These are phyloP conservation scores for Tychaedon coryphoeus DNA, from an alignment of 2,113 vertebrate genomes.

Conservation along the genomic window DNA sequence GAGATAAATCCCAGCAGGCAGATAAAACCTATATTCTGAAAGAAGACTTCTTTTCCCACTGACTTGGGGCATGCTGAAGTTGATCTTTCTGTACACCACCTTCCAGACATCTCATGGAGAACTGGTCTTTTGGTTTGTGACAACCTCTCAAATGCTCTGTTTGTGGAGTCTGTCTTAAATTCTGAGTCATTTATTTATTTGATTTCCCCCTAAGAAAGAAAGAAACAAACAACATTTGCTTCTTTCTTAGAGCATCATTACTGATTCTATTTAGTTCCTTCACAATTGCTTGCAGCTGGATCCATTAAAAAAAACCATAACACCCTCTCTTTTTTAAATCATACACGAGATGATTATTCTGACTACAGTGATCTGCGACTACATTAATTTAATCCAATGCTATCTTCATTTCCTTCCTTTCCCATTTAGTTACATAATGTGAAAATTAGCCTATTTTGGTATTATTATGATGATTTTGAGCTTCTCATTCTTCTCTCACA, in stretches of 20 bases:
- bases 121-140: neutral
- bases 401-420: conserved; percentile 88
- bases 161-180: neutral
- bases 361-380: conserved; percentile 83
- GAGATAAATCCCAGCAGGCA: neutral
- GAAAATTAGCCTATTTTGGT: conserved; percentile 84
- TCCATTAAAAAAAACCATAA: conserved; percentile 74
- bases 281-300: conserved; percentile 91
- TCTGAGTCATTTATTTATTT: neutral
- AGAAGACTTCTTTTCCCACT: neutral
- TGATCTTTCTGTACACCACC: neutral
- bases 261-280: conserved; percentile 68
- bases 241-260: conserved; percentile 32
- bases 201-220: conserved; percentile 44
- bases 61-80: neutral
- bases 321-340: conserved; percentile 79
- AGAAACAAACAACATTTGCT: conserved; percentile 12
- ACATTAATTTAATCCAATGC: conserved; percentile 87
- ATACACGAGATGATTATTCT: conserved; percentile 87
- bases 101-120: neutral
- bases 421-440: conserved; percentile 87
- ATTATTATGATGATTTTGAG: conserved; percentile 81
- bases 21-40: neutral
- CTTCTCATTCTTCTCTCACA: conserved; percentile 80
- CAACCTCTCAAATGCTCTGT: neutral